These are phyloP conservation scores for Florisuga fusca DNA, from an alignment of 2,797 vertebrate species.

Conservation along the genomic window DNA sequence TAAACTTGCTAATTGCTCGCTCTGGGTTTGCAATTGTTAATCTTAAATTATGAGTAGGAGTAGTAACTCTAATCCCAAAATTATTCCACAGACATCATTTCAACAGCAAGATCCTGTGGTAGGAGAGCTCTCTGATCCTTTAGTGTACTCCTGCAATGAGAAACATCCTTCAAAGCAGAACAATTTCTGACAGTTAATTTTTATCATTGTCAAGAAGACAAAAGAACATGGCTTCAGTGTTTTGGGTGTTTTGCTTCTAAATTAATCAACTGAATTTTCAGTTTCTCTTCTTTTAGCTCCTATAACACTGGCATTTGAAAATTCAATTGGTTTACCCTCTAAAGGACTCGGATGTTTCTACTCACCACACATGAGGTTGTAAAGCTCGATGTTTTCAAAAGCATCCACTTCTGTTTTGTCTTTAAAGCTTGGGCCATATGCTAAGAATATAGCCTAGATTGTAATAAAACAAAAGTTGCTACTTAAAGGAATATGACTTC, in stretches of 20 bases:
- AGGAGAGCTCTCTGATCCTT: not conserved
- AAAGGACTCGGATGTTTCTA: constrained; percentile 6
- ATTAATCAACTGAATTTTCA: not conserved
- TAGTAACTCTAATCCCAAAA: not conserved
- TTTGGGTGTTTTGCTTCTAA: not conserved
- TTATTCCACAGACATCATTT: not conserved
- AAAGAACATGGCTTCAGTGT: not conserved
- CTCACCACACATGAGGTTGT: constrained; percentile 97
- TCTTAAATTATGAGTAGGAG: not conserved
- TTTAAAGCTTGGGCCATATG: constrained; percentile 89
- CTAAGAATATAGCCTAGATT: constrained; percentile 91
- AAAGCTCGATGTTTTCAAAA: constrained; percentile 98
- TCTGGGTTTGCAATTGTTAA: not conserved
- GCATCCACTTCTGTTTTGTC: constrained; percentile 82
- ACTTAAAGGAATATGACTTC: not conserved
- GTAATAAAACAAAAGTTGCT: not conserved
- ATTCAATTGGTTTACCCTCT: not conserved
- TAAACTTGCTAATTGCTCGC: not conserved
- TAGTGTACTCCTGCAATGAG: not conserved
- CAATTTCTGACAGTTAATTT: not conserved
- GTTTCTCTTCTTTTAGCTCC: not conserved
- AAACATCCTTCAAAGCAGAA: not conserved
- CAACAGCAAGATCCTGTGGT: not conserved
- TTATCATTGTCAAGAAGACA: not conserved
- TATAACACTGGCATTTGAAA: not conserved